Base-by-base conservation (phyloP, 2,888 invertebrate species). In the Scaeva pyrastri region DNA sequence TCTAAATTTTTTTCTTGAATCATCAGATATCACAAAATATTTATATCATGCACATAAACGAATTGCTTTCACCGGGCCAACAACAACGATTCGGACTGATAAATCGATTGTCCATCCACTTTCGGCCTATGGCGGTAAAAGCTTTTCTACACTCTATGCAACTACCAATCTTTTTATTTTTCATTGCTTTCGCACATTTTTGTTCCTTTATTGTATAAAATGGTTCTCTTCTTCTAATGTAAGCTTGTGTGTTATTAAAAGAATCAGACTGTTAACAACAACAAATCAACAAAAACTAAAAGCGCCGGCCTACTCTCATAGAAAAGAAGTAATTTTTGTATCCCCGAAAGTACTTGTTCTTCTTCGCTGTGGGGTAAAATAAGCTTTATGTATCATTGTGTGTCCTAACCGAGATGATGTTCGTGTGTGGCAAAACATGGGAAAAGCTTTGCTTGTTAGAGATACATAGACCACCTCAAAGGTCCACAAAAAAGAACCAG, bases 381-480 rank as follows among this genome's bases (percentile, higher is more conserved):
- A 52, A 52, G 52, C 64, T 66, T 31, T 23, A 56, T 50, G 72
- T 73, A 39, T 26, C 6, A 36, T 75, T 68, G 16, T 48, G 5
- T 45, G 45, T 11, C 72, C 21, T 39, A 39, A 78, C n/a, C 48
- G 70, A 48, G 45, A 41, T 70, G 62, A 70, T 52, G 60, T 56
- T 73, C 21, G 36, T 58, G 41, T 52, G 26, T 4, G 26, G 41
- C n/a, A 45, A 73, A 52, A 52, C 50, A 52, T 52, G 68, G 68
- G 31, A 75, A 81, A 81, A 52, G 75, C 75, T 75, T 64, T 43
- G 39, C 64, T 70, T 26, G 64, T 75, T 64, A 75, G 70, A 64
- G 36, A 21, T 19, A 43, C 64, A 45, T 31, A 31, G 4, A 56
- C 31, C n/a, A 14, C 26, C 66, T 66, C 64, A 72, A 72, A 76